Evolutionary conservation across 2,888 invertebrate genomes (phyloP).

Genomic region (Imbricaverruca yamaguchii): DNA sequence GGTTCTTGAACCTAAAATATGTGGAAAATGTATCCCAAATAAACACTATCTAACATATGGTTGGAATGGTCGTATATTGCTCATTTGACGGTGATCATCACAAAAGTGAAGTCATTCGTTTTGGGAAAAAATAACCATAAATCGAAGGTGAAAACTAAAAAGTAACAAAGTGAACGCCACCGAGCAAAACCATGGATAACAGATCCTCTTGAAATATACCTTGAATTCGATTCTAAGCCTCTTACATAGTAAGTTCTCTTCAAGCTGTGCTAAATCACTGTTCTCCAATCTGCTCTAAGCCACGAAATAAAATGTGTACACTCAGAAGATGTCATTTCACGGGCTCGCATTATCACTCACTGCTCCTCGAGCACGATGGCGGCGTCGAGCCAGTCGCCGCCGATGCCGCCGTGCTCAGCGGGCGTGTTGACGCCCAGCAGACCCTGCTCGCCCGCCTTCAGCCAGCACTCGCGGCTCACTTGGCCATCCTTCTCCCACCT

Average conservation of each 20-base stretch:
- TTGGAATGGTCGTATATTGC: no score
- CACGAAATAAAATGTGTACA: background rate
- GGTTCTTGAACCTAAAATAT: no score
- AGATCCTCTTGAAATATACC: background rate
- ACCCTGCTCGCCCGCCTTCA: constrained; percentile 42
- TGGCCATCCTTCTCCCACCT: constrained; percentile 41
- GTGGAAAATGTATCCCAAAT: no score
- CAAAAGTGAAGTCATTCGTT: no score
- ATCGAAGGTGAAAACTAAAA: no score
- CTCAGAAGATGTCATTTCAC: background rate
- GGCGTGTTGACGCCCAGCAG: constrained; percentile 42
- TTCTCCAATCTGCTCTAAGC: background rate
- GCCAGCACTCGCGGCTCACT: constrained; percentile 41
- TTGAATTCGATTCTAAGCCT: background rate
- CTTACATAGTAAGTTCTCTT: background rate
- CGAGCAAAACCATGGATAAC: background rate
- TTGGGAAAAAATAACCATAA: no score
- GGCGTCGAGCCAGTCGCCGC: constrained; percentile 42
- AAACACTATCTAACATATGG: no score
- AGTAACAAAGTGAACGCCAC: background rate
- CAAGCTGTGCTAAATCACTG: background rate
- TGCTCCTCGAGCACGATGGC: constrained; percentile 44
- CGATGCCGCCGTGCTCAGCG: constrained; percentile 43
- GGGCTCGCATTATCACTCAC: constrained; percentile 36
- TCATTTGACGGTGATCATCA: no score